These are phyloP conservation scores for Acanthosepion lycidas DNA, from an alignment of 2,888 invertebrate genomes.

Conservation along the genomic window DNA sequence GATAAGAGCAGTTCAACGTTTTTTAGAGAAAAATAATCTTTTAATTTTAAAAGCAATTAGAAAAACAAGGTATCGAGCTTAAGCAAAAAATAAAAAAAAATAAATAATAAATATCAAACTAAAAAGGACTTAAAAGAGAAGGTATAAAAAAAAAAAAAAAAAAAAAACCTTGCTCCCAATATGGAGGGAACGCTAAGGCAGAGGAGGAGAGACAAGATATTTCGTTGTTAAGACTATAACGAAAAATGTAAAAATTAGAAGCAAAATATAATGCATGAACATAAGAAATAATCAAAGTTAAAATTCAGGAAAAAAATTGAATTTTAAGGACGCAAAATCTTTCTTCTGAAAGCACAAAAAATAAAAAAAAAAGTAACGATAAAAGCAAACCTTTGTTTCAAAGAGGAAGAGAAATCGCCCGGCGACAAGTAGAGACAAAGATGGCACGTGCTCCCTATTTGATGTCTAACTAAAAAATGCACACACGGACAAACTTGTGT, in stretches of 20 bases:
- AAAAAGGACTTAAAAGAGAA: not conserved
- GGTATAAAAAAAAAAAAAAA: not conserved
- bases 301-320: no score
- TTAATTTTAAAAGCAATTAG: not conserved
- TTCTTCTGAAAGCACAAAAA: not conserved
- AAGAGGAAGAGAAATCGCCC: slow-evolving; percentile 9
- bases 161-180: not conserved
- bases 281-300: not conserved
- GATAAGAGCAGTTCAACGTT: no score
- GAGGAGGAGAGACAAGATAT: not conserved
- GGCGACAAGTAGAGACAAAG: slow-evolving; percentile 24
- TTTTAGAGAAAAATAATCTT: no score
- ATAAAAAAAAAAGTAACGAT: not conserved
- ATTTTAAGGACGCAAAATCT: not conserved
- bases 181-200: not conserved
- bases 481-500: not conserved
- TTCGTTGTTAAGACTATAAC: not conserved
- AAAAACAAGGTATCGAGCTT: not conserved
- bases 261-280: not conserved
- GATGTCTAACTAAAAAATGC: not conserved
- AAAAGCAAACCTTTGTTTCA: not conserved
- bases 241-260: not conserved
- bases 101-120: no score
- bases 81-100: not conserved
- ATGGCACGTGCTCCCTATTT: slow-evolving; percentile 44